Conservation (phyloP, 2,797 vertebrate genomes). For the Pipistrellus nathusii region DNA sequence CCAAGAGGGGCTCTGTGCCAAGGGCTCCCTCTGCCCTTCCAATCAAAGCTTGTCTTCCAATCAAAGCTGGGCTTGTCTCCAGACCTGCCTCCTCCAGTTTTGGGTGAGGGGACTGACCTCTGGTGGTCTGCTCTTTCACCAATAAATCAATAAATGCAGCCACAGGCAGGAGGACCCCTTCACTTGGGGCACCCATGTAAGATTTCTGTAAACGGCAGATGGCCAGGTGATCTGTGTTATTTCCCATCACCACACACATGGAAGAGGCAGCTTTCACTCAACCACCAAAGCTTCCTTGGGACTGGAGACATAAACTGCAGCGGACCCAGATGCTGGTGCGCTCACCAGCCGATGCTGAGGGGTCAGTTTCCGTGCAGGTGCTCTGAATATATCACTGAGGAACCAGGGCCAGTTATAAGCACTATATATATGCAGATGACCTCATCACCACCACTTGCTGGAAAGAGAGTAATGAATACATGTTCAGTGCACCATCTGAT, state of each 20-base stretch:
- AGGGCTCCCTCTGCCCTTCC: not conserved
- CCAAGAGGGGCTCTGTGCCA: fast-evolving
- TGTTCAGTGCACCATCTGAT: fast-evolving
- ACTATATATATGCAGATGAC: fast-evolving
- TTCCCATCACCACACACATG: fast-evolving
- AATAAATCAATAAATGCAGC: fast-evolving
- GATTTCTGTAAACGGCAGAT: not conserved
- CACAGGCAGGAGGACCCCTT: not conserved
- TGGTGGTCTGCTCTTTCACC: not conserved
- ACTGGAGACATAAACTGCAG: fast-evolving
- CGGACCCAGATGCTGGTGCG: fast-evolving
- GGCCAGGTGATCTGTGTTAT: fast-evolving
- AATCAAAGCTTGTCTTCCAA: not conserved
- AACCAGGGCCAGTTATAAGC: fast-evolving
- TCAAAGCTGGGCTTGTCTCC: fast-evolving
- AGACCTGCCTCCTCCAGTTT: not conserved
- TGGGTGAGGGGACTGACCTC: fast-evolving
- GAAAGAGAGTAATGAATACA: fast-evolving
- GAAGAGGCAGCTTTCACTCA: not conserved
- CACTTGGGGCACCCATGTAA: fast-evolving
- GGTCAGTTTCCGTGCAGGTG: fast-evolving
- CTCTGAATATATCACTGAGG: fast-evolving
- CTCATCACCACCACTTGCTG: not conserved
- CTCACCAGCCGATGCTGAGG: fast-evolving
- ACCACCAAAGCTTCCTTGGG: not conserved